Conservation (phyloP, 2,888 invertebrate genomes). For the Ichneumoninae sp. region DNA sequence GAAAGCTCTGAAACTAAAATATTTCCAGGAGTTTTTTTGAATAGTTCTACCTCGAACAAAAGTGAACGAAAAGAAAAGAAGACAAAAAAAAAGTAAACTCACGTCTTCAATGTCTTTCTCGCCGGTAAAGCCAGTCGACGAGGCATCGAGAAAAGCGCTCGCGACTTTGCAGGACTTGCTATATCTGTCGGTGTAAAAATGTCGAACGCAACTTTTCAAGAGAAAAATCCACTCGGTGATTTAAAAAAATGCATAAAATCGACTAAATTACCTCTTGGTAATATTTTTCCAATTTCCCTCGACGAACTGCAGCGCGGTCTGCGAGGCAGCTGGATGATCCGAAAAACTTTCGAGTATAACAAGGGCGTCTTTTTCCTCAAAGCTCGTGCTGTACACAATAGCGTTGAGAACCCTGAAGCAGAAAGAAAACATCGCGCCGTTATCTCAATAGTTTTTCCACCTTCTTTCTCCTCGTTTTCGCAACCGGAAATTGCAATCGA, state of each 20-base stretch:
- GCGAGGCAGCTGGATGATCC: constrained; percentile 77
- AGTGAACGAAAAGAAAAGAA: constrained; percentile 25
- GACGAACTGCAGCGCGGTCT: constrained; percentile 76
- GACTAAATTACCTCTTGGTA: constrained; percentile 71
- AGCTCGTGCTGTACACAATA: constrained; percentile 73
- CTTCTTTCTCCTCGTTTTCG: constrained; percentile 24
- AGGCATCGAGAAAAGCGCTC: constrained; percentile 75
- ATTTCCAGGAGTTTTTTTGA: not conserved
- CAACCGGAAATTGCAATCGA: constrained; percentile 62
- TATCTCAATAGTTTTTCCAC: constrained; percentile 32
- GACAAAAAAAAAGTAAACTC: constrained; percentile 57
- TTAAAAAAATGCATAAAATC: not conserved
- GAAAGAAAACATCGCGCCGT: constrained; percentile 9
- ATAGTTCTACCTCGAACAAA: not conserved
- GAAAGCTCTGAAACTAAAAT: constrained; percentile 76
- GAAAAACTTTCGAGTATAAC: constrained; percentile 76
- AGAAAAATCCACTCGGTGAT: not conserved
- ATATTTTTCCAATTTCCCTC: constrained; percentile 77
- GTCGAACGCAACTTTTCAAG: constrained; percentile 2
- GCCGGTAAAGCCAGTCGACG: constrained; percentile 74
- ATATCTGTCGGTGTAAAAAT: constrained; percentile 70
- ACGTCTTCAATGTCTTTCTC: constrained; percentile 78
- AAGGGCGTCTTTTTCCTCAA: constrained; percentile 72
- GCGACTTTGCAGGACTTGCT: constrained; percentile 73
- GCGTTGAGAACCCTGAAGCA: constrained; percentile 76